Evolutionary conservation across 2,888 invertebrate genomes (phyloP), one percentile per base, ranked within the genome.

Genomic region (Parthenolecanium corni): DNA sequence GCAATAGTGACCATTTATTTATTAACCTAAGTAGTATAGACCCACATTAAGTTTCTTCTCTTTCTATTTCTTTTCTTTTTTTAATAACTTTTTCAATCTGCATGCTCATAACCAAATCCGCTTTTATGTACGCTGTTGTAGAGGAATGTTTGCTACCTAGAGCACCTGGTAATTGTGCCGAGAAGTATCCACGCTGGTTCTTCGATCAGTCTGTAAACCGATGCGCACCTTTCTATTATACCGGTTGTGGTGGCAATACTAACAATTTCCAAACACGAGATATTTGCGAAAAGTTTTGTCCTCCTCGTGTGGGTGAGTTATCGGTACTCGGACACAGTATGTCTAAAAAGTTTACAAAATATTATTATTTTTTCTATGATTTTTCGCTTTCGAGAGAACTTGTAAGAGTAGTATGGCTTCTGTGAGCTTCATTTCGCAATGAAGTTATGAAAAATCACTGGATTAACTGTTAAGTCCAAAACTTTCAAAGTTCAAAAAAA

Each of bases 191-290:
- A 64, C 80, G 82, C 69, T 96, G 93, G 93, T 84, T 85, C 74
- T 94, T 87, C 79, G 88, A 89, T 73, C 79, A 80, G 67, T 77
- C 80, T 52, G 86, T 89, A 74, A 85, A 87, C 76, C 80, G 86
- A 68, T 96, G 95, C 79, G 79, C 88, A 77, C 90, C 90, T 57
- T 95, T 94, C 81, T 89, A 90, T 80, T 94, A 86, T 77, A 83
- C 85, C 68, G 94, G 94, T 68, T 95, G 93, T 76, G 85, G 82
- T 67, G 93, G 91, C 69, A 94, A 94, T 76, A 81, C 77, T 71
- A 95, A 95, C 77, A 85, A 82, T 74, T 95, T 89, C 78, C 78
- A 78, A 67, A 81, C 82, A 71, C 79, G 81, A 74, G 82, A 82
- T 68, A 79, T 80, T 71, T 93, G 93, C 73, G 82, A 84, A 71